Conservation (phyloP, 2,113 vertebrate species). For the Tauraco erythrolophus region DNA sequence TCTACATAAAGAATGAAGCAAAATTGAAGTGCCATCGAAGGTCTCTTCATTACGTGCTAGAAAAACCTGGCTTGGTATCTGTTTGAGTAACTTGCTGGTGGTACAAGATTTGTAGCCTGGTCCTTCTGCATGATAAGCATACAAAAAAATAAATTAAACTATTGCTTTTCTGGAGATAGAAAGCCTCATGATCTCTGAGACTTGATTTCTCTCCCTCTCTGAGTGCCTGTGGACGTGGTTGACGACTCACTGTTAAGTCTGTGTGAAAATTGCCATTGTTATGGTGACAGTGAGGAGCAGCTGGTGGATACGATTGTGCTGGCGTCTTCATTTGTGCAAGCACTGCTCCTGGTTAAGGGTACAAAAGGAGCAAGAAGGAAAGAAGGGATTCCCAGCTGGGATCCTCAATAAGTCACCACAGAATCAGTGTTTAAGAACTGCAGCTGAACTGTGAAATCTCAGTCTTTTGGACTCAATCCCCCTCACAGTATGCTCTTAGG, state of each 20-base stretch:
- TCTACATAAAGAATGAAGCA: background rate
- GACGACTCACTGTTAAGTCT: background rate
- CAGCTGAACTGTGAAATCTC: background rate
- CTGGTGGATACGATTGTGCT: accelerated
- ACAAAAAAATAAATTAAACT: background rate
- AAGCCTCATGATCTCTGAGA: background rate
- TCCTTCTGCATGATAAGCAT: background rate
- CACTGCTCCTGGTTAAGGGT: background rate
- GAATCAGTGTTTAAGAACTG: background rate
- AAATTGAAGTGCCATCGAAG: background rate
- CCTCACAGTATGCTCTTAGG: background rate
- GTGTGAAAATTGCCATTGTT: background rate
- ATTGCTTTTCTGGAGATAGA: background rate
- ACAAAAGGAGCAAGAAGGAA: background rate
- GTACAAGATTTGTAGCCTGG: background rate
- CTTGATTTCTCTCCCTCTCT: background rate
- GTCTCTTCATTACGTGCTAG: background rate
- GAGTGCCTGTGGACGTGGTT: background rate
- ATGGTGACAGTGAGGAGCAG: background rate
- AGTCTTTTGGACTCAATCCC: background rate
- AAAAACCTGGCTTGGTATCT: background rate
- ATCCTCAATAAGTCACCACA: background rate
- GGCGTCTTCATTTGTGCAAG: background rate
- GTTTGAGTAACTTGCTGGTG: background rate
- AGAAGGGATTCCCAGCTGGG: background rate